Base-by-base conservation (phyloP, 2,888 invertebrate genomes). In the Byasa hedistus region DNA sequence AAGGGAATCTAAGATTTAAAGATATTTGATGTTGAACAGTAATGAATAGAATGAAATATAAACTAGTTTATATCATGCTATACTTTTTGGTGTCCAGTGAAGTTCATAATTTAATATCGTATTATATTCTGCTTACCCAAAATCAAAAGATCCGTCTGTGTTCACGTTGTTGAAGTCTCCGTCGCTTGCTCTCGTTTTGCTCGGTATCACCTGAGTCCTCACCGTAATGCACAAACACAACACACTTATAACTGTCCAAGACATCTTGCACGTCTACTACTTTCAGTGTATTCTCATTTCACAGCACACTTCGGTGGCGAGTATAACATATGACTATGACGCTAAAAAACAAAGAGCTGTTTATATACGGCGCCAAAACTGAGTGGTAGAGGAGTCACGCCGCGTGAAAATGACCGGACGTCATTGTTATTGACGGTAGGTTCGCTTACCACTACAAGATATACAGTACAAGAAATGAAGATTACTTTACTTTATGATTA, bases 81-180 rank as follows among this genome's bases (percentile, higher is more conserved):
- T 15, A 39, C 12, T 12, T 3, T 39, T 15, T 39, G 15, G 15
- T 15, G 15, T 39, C 15, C 15, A 39, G 12, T 39, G 12, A 39
- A 10, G 22, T 22, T 10, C 22, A 54, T 15, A 1, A 8, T 22
- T 54, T 54, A 10, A 22, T 54, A 54, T 54, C 1, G 12, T 54
- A 54, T 22, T 7, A 3, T 54, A 23, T 12, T 22, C 5, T 32
- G 79, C 71, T 77, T 86, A 93, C 94, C 95, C 95, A 83, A 96
- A 96, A 81, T 95, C 93, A 77, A 93, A 96, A 23, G 95, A 95
- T 79, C 96, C 96, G 86, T 96, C 96, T 36, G 93, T 92, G 72
- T 95, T 94, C 52, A 95, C 91, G 67, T 93, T 92, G 75, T 95
- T 95, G 75, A 94, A 95, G 69, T 94, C 94, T 5, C 92, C 92